Conservation (phyloP, 2,888 invertebrate species). For the Lithophane semibrunnea region DNA sequence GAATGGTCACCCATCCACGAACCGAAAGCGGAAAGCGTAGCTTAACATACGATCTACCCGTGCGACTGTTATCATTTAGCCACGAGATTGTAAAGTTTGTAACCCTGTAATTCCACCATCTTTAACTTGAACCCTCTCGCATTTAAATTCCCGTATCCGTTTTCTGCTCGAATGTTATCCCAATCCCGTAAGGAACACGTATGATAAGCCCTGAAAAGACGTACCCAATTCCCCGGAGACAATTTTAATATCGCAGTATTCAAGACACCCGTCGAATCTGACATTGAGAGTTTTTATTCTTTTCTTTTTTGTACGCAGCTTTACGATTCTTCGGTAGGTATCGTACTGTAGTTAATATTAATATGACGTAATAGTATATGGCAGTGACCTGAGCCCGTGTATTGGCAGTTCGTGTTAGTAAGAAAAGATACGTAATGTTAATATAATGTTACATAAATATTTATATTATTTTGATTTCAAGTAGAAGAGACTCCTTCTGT, state of each 20-base stretch:
- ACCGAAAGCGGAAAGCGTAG: too few relatives aligned
- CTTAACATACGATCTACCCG: too few relatives aligned
- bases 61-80: too few relatives aligned
- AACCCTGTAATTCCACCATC: too few relatives aligned
- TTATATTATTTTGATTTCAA: background rate
- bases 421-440: background rate
- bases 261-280: constrained; percentile 20
- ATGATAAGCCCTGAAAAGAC: constrained; percentile 39
- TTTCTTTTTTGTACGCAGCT: constrained; percentile 30
- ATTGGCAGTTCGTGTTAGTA: background rate
- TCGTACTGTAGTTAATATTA: constrained; percentile 6
- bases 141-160: constrained; percentile 2
- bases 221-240: constrained; percentile 34
- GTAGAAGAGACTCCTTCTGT: background rate
- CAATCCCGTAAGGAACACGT: constrained; percentile 27
- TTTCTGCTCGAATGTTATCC: constrained; percentile 1
- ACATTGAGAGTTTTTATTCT: constrained; percentile 29
- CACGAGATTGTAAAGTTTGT: too few relatives aligned
- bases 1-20: too few relatives aligned
- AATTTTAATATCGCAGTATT: constrained; percentile 42
- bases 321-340: constrained; percentile 18
- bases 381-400: constrained; percentile 38
- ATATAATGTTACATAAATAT: constrained; percentile 12
- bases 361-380: constrained; percentile 22
- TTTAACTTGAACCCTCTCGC: background rate